phyloP scores from a whole-genome alignment of 2,888 invertebrate genomes.

The Phymatocera aterrima region DNA sequence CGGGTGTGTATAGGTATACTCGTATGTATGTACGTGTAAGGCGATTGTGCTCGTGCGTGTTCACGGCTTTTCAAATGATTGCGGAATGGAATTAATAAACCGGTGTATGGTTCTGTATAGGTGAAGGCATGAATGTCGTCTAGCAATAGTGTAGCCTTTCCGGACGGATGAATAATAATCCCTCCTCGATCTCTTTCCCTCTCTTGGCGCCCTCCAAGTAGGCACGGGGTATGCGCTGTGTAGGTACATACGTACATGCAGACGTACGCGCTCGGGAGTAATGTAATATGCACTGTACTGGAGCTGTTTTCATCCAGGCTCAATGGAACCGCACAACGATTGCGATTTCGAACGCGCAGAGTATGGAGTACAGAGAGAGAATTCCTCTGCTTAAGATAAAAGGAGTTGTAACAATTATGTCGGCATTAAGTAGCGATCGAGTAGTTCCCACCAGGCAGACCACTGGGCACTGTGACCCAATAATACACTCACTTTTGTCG shows the following conservation, averaged over 20 bases:
- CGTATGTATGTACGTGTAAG: too few species aligned
- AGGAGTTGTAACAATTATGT: slow-evolving; percentile 50
- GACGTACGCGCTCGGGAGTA: neutral
- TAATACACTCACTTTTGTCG: too few species aligned
- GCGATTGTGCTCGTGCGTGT: too few species aligned
- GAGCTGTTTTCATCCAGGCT: neutral
- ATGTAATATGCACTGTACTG: too few species aligned
- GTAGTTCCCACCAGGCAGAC: slow-evolving; percentile 72
- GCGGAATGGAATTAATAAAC: slow-evolving; percentile 12
- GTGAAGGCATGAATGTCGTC: too few species aligned
- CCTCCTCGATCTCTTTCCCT: slow-evolving; percentile 43
- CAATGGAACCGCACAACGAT: too few species aligned
- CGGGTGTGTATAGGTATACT: slow-evolving; percentile 28
- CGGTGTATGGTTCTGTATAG: neutral
- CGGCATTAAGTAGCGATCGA: slow-evolving; percentile 63
- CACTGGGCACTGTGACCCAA: too few species aligned
- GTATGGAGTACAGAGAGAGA: slow-evolving; percentile 48
- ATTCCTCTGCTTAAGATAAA: slow-evolving; percentile 68
- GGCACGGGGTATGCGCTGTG: neutral
- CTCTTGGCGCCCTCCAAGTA: slow-evolving; percentile 19
- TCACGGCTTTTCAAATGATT: neutral
- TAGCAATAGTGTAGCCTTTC: slow-evolving; percentile 71
- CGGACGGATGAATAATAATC: slow-evolving; percentile 70
- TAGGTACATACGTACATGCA: neutral
- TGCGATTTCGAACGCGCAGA: neutral